phyloP scores from a whole-genome alignment of 2,888 invertebrate species.

The Steromphala cineraria region DNA sequence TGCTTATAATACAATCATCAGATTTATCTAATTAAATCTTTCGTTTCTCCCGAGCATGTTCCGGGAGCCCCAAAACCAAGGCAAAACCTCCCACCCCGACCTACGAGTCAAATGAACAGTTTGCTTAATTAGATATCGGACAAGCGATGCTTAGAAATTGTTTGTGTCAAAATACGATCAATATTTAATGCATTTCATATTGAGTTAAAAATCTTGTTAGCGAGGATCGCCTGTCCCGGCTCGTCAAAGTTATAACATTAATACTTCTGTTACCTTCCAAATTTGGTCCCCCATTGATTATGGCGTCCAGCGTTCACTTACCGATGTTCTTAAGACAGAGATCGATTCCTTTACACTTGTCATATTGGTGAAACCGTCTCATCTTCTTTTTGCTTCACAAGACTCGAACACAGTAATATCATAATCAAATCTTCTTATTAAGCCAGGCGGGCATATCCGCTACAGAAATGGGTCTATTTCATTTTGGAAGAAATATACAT shows the following conservation, averaged over 20 bases:
- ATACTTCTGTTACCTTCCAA: not conserved
- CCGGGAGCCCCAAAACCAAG: not conserved
- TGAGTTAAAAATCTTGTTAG: not conserved
- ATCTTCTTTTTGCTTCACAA: not conserved
- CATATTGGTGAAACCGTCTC: not conserved
- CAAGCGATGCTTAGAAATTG: not conserved
- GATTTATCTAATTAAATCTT: not conserved
- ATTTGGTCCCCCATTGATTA: not conserved
- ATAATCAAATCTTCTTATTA: not conserved
- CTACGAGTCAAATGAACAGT: not conserved
- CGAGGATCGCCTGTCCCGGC: not conserved
- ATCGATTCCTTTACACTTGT: not conserved
- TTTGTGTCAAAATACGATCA: not conserved
- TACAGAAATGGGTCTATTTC: too few relatives aligned
- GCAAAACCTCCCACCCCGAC: not conserved
- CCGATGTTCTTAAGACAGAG: not conserved
- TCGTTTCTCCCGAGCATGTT: not conserved
- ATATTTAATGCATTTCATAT: not conserved
- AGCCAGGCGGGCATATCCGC: too few relatives aligned
- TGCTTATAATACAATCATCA: not conserved
- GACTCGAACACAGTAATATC: not conserved
- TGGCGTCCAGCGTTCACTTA: not conserved
- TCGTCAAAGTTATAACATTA: not conserved
- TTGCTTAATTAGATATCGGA: not conserved
- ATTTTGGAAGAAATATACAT: too few relatives aligned